Evolutionary conservation across 1,140 invertebrate species (phyloP), one percentile per base, ranked within the genome.

Genomic region (Trichonephila inaurata): DNA sequence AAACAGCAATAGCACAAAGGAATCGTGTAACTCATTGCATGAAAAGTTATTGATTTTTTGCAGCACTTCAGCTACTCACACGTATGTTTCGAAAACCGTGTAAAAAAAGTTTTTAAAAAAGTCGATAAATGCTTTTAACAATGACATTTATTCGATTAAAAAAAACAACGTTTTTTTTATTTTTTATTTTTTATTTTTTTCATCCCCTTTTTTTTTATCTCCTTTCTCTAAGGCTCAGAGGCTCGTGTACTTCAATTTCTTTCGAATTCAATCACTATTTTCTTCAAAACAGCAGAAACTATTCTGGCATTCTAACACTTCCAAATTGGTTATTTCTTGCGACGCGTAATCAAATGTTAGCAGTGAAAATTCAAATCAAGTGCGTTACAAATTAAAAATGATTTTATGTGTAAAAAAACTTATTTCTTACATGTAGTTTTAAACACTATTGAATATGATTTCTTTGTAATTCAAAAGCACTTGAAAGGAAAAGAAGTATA

Each of bases 91-190:
- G 14, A n/a, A 89, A 72, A 69, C 40, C 16, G 62, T 16, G 14
- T 24, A 77, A 40, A 77, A 77, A 77, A 72, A 72, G 72, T 77
- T 77, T 77, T 77, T 40, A 44, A 40, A 28, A 28, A 89, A 51
- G 18, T 69, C 62, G 21, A 89, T 69, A 89, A 89, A 89, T 44
- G 64, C 87, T 89, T 89, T 89, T 89, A 89, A 44, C 21, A 89
- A 44, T 69, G 87, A 89, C 87, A 69, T 89, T 89, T 89, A 89
- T 89, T 89, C 62, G 87, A 89, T 89, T 89, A 64, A 40, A 40
- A 69, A 51, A 51, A 40, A 40, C 33, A 40, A 40, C 33, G 1
- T 40, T 40, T 40, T 40, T 40, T 40, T 40, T n/a, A n/a, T n/a
- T n/a, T n/a, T n/a, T 1, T 33, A 33, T 33, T 33, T 33, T 33